These are phyloP conservation scores for Eumeta japonica DNA, from an alignment of 1,140 invertebrate species.

Conservation along the genomic window DNA sequence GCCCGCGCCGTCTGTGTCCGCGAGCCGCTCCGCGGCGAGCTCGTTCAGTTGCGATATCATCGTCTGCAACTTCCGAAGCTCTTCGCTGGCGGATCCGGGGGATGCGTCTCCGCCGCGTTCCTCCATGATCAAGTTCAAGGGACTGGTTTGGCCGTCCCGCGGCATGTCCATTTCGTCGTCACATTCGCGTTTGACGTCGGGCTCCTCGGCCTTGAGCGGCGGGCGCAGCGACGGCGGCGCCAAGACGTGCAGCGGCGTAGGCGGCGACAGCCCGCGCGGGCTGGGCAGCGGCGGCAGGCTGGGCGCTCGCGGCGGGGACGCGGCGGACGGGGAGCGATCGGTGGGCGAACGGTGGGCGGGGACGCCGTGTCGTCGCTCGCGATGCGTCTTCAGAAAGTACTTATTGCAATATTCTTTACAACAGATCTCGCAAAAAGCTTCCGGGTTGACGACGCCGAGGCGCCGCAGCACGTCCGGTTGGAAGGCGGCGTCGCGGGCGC, in stretches of 20 bases:
- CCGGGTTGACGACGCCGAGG: conserved; percentile 79
- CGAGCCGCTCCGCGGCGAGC: conserved; percentile 62
- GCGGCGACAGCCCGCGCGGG: conserved; percentile 57
- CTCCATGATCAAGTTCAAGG: conserved; percentile 53
- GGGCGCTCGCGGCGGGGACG: conserved; percentile 45
- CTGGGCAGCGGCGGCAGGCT: conserved; percentile 43
- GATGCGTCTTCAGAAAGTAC: conserved; percentile 90
- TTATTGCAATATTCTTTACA: conserved; percentile 95
- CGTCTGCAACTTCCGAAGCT: conserved; percentile 83
- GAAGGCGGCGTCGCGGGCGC: conserved; percentile 65
- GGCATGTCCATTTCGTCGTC: conserved; percentile 36
- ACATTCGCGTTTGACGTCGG: conserved; percentile 31
- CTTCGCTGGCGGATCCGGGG: conserved; percentile 69
- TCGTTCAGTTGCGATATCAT: conserved; percentile 90
- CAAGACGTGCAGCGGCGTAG: conserved; percentile 64
- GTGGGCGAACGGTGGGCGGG: conserved; percentile 61
- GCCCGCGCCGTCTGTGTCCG: conserved; percentile 27
- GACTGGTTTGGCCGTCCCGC: conserved; percentile 47
- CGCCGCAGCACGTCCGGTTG: conserved; percentile 68
- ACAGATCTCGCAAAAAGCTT: conserved; percentile 91
- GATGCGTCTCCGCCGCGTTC: conserved; percentile 41
- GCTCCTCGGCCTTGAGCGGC: conserved; percentile 50
- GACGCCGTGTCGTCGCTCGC: conserved; percentile 78
- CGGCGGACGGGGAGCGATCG: conserved; percentile 59
- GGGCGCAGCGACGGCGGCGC: conserved; percentile 40